Base-by-base conservation (phyloP, 2,113 vertebrate genomes). In the Buteo buteo region DNA sequence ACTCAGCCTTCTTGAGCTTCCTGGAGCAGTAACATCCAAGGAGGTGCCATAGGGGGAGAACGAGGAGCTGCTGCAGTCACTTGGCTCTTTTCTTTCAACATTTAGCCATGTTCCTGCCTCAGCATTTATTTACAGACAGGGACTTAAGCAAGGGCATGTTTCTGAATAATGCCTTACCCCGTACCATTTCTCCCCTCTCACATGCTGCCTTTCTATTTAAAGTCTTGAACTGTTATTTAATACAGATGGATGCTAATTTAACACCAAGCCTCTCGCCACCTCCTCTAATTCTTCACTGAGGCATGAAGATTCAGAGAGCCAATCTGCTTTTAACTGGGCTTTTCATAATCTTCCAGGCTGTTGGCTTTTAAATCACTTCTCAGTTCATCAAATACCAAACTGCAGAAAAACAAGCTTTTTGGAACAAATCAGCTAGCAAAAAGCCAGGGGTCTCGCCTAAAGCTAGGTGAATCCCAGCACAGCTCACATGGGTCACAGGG, bases 171-270 rank as follows among this genome's bases (percentile, higher is more conserved):
- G 72, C 45, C 90, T 50, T 87, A 73, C 65, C 74, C 97, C 2
- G 64, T 78, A 73, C 86, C 67, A 55, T 87, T 89, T 95, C 85
- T 78, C 83, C 82, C 59, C 42, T 95, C 92, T 92, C 86, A 57
- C 58, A 88, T 1, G 8, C 86, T 88, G 94, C 70, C 72, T 73
- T 93, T 94, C 94, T 94, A 86, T 94, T 96, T 97, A 77, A 97
- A 97, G 88, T 34, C 82, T 71, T 80, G 62, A 76, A 42, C 87
- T 93, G 95, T 94, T 93, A 88, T 92, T 97, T 82, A 72, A 92
- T 96, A 88, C 89, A 81, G 81, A 90, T 81, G 78, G 94, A 95
- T 94, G 88, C 91, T 93, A 96, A 97, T 69, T 95, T 89, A 82
- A 92, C 65, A 83, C 34, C 67, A 62, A 82, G 81, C n/a, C 76